These are phyloP conservation scores for Garrulus glandarius DNA, from an alignment of 2,797 vertebrate genomes.

Conservation along the genomic window DNA sequence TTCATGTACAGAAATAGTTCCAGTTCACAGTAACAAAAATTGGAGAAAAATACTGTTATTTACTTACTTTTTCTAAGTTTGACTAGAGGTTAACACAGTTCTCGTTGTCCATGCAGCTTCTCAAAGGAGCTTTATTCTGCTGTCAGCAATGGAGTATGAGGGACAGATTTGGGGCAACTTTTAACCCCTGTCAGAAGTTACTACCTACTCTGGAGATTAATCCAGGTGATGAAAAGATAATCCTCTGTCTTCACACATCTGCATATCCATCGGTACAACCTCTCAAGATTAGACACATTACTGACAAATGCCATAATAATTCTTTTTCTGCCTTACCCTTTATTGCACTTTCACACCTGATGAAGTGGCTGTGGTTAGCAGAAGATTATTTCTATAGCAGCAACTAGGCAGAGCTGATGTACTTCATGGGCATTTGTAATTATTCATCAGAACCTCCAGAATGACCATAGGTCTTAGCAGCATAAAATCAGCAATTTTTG, in stretches of 20 bases:
- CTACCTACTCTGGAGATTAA: constrained; percentile 56
- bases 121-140: not conserved
- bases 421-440: not conserved
- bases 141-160: not conserved
- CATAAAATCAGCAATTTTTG: not conserved
- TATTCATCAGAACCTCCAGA: constrained; percentile 1
- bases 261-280: constrained; percentile 79
- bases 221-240: constrained; percentile 66
- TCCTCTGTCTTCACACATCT: constrained; percentile 76
- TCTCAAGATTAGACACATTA: constrained; percentile 73
- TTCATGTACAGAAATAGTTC: not conserved
- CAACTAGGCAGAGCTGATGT: not conserved
- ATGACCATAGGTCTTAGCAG: not conserved
- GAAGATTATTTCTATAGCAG: constrained; percentile 14
- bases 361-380: constrained; percentile 1
- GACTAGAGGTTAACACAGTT: not conserved
- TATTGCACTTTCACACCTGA: constrained; percentile 47
- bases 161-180: not conserved
- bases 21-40: not conserved
- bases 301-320: constrained; percentile 75
- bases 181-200: constrained; percentile 37
- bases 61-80: not conserved
- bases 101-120: not conserved
- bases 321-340: constrained; percentile 30
- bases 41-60: not conserved